Conservation (phyloP, 1,140 invertebrate species). For the Lordiphosa stackelbergi region DNA sequence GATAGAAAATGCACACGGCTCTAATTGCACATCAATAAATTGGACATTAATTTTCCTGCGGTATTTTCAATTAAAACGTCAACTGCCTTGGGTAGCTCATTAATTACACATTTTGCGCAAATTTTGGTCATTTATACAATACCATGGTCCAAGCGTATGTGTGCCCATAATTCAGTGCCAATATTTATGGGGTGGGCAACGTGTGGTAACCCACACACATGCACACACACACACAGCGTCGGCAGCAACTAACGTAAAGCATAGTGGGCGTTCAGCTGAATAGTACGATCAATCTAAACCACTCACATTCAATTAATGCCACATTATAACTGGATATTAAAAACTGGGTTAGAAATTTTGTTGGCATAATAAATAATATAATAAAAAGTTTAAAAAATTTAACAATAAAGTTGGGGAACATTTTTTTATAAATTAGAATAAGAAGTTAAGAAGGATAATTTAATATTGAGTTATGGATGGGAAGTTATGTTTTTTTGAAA, state of each 20-base stretch:
- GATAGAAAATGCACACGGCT: slow-evolving; percentile 13
- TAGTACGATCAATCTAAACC: slow-evolving; percentile 2
- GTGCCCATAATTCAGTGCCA: slow-evolving; percentile 58
- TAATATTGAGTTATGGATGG: too few species aligned
- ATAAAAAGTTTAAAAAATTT: too few species aligned
- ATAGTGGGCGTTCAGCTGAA: slow-evolving; percentile 21
- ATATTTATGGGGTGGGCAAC: slow-evolving; percentile 52
- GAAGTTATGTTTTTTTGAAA: too few species aligned
- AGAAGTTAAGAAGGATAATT: too few species aligned
- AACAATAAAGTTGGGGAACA: too few species aligned
- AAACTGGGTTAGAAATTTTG: not conserved
- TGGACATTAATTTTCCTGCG: slow-evolving; percentile 34
- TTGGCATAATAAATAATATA: too few species aligned
- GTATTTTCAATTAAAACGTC: slow-evolving; percentile 66
- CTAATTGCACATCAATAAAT: slow-evolving; percentile 57
- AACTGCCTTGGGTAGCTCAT: slow-evolving; percentile 51
- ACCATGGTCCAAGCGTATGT: slow-evolving; percentile 6
- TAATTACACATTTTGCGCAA: slow-evolving; percentile 64
- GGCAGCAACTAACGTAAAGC: not conserved
- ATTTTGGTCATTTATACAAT: slow-evolving; percentile 45
- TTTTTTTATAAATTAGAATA: too few species aligned
- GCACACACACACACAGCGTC: slow-evolving; percentile 7
- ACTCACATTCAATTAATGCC: slow-evolving; percentile 31
- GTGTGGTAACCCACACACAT: slow-evolving; percentile 17
- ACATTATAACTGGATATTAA: slow-evolving; percentile 19